Base-by-base conservation (phyloP, 2,113 vertebrate genomes). In the Oreotrochilus melanogaster region DNA sequence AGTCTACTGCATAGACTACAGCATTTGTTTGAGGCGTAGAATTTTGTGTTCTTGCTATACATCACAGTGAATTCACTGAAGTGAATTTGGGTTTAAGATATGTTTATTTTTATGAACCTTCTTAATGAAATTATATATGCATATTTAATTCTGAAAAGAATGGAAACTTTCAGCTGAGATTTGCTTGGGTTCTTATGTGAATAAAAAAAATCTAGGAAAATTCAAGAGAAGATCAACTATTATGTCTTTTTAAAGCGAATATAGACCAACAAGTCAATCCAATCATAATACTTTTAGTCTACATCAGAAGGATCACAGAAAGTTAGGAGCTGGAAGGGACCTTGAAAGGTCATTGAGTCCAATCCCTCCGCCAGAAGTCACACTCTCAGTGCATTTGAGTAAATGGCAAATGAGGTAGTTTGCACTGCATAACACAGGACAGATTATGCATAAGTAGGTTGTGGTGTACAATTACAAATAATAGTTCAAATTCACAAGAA, bases 261-360 rank as follows among this genome's bases (percentile, higher is more conserved):
- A 35, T 1, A 39, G 8, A 60, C 3, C 6, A 42, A 54, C 1
- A 37, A 4, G 2, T 65, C n/a, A 89, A 64, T 14, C 4, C 5
- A 64, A n/a, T 47, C 11, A 70, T 33, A 64, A 37, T 7, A 37
- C 16, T 74, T 83, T 31, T 2, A 1, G 16, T 37, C 6, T 4
- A 69, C 18, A 13, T 86, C 8, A 57, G 58, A 2, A n/a, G 62
- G 47, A 47, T 47, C 45, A 47, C 45, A 18, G 18, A 47, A 47
- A 19, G 45, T 47, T 47, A 18, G 45, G 17, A 19, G 6, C 19
- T 47, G 45, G 17, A 47, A 47, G 45, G 45, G 45, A 47, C 45
- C 45, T 47, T 19, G 18, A 19, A 19, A 47, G 45, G 19, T 47
- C 45, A 47, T 45, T 18, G 45, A 47, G 45, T 47, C 45, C 45